phyloP scores from a whole-genome alignment of 2,888 invertebrate species.

The Epinotia nisella region DNA sequence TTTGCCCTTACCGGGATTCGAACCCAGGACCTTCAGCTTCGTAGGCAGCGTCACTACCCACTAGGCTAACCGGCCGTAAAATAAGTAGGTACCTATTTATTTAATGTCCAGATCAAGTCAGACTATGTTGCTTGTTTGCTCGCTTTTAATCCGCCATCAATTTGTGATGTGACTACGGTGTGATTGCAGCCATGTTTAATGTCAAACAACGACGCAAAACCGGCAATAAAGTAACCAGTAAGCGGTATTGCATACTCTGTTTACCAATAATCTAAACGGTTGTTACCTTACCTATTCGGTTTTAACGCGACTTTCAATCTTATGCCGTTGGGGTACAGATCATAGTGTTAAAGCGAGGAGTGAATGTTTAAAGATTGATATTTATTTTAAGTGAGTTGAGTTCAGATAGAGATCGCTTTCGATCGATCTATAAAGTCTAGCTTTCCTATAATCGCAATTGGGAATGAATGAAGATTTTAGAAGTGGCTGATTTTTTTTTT shows the following conservation, averaged over 20 bases:
- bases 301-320: background rate
- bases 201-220: conserved; percentile 33
- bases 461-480: too few relatives aligned
- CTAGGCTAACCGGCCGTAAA: too few relatives aligned
- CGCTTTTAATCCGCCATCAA: too few relatives aligned
- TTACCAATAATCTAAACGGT: conserved; percentile 36
- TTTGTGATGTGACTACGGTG: background rate
- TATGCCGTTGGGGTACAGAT: background rate
- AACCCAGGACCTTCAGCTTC: too few relatives aligned
- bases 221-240: conserved; percentile 28
- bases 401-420: background rate
- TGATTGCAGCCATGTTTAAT: conserved; percentile 24
- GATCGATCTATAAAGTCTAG: too few relatives aligned
- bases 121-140: too few relatives aligned
- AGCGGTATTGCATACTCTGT: conserved; percentile 21
- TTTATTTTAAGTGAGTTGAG: conserved; percentile 2
- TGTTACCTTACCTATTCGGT: conserved; percentile 19
- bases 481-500: too few relatives aligned
- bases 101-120: too few relatives aligned
- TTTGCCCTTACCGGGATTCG: too few relatives aligned
- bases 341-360: background rate
- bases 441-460: too few relatives aligned
- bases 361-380: conserved; percentile 14
- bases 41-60: too few relatives aligned
- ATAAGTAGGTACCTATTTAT: too few relatives aligned